Base-by-base conservation (phyloP, 2,797 vertebrate genomes). In the Sebastes umbrosus region DNA sequence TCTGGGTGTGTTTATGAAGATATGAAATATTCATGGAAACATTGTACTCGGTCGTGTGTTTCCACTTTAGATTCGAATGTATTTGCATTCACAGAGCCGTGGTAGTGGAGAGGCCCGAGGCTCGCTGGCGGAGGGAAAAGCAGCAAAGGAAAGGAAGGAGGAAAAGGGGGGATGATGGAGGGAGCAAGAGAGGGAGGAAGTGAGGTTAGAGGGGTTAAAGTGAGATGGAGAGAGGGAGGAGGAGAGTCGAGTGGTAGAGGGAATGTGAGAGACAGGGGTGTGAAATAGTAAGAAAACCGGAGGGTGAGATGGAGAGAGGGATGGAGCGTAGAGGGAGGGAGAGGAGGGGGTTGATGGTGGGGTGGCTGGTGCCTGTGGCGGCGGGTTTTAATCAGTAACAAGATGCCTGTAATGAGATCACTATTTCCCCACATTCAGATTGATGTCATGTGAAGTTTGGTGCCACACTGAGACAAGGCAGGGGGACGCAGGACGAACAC, bases 401-500 rank as follows among this genome's bases (percentile, higher is more conserved):
- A 93, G 93, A 94, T 91, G 93, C 90, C 94, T 94, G 90, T 95
- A 95, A 95, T 95, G 96, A 96, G 93, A 95, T 96, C 95, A 95
- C 92, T 91, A 91, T 95, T 96, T 96, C 95, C 94, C 90, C 88
- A 76, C 84, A 69, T 94, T 94, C 82, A 94, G 93, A 95, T 95
- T 94, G 93, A 95, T 95, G 94, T 95, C 94, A 96, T 95, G 91
- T 94, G 92, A 93, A 90, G 90, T 91, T 90, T 84, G 92, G 88
- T 94, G 92, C 92, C 84, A 91, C 89, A 84, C 59, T 67, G 87
- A 92, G 91, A 92, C 88, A 46, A 85, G 82, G 86, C 85, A 85
- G 52, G 83, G 43, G 86, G 88, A 93, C 52, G 68, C 87, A 64
- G 87, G 73, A 65, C 79, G 83, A 83, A 78, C 84, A 75, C 67